Evolutionary conservation across 1,140 invertebrate genomes (phyloP), one percentile per base, ranked within the genome.

Genomic region (Anastrepha obliqua): DNA sequence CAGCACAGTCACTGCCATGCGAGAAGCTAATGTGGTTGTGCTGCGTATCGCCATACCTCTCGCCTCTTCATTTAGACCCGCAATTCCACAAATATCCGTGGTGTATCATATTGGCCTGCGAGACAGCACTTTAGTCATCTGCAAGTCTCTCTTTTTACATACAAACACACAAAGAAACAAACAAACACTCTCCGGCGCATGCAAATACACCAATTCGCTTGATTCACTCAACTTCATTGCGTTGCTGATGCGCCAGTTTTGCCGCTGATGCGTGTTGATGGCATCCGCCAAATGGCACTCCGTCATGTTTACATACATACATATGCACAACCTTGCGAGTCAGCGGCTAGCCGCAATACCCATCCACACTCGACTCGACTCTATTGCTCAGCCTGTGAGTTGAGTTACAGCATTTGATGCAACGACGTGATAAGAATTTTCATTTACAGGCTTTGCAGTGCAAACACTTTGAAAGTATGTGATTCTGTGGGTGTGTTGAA

Each of bases 231-330:
- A 44, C 70, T n/a, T 74, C 39, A 74, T 47, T 74, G 39, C 44
- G 70, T 74, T 74, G 42, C 42, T 74, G 70, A 74, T 74, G 70
- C 13, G 70, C 70, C 44, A 74, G 70, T 74, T 74, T 74, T 44
- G 44, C 70, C 70, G 44, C 70, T 74, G 70, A 74, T 74, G 70
- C 70, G 70, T 74, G 70, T 74, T 74, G 70, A 74, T 74, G 70
- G 70, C 70, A 74, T 74, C 70, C 70, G 44, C 70, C 42, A 47
- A 47, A 74, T 74, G 70, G 39, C 70, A 74, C 64, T 67, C 39
- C 64, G 64, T 67, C 64, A 42, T 67, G 29, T 65, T 65, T 29
- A 29, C 64, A 65, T 29, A 65, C n/a, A 65, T n/a, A 65, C n/a
- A 65, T 8, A n/a, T n/a, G 60, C 7, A n/a, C 13, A 64, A 20